Evolutionary conservation across 2,888 invertebrate genomes (phyloP), one percentile per base, ranked within the genome.

Genomic region (Hermaeophaga mercurialis): DNA sequence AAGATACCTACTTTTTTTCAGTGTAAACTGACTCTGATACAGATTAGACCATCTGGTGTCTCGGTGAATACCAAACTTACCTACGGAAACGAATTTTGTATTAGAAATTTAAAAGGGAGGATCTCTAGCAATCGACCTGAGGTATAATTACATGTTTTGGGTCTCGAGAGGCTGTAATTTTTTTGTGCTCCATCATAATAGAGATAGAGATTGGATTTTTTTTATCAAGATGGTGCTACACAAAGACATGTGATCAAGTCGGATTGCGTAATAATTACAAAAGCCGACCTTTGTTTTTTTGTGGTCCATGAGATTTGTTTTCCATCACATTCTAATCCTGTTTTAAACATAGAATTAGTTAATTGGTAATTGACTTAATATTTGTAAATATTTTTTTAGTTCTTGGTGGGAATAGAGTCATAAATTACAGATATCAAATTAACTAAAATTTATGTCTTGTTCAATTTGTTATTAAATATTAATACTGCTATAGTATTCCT

Each of bases 191-290:
- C 26, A 44, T 28, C n/a, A 26, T 28, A 44, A 44, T 28, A 44
- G 44, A 24, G 44, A 44, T 28, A 28, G 44, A 44, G 14, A 44
- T 44, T 44, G 44, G 28, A 9, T 39, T 39, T 39, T 39, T 43
- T 41, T 43, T n/a, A n/a, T 43, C 24, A 44, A 44, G 28, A 44
- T 44, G 44, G 44, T 15, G 24, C 44, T 28, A 12, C 26, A 44
- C 44, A 28, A 9, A 44, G 43, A 41, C 22, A 24, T 12, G 41
- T n/a, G 19, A 43, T 43, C 6, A 43, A 4, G 26, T 44, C 24
- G 44, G 28, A 44, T 44, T 44, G 24, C 28, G 9, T 44, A 44
- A 44, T 44, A 26, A 44, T 39, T 39, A 39, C 15, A 15, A 26
- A 44, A 12, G 12, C 24, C 28, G 28, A 15, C 11, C 44, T 44